A percentile compares a stretch with the other conserved stretches of the same genome.
Conservation (phyloP, 1,140 invertebrate species). For the Mizuhopecten yessoensis region DNA sequence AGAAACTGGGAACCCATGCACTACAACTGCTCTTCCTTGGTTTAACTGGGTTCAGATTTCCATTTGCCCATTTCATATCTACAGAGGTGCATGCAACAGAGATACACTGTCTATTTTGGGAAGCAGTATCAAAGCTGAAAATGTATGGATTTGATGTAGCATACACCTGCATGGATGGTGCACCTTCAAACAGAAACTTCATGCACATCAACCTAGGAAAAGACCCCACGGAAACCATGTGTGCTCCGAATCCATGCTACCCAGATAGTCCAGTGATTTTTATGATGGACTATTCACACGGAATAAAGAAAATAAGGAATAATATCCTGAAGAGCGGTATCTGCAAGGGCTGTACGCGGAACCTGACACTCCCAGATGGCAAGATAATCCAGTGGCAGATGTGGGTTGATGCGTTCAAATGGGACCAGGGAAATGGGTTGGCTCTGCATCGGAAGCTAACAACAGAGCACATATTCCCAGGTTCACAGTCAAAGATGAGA, state of each 20-base stretch:
- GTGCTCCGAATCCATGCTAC: neutral
- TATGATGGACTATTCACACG: slow-evolving; percentile 41
- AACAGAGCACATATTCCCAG: slow-evolving; percentile 42
- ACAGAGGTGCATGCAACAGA: too few species aligned
- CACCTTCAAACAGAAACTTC: too few species aligned
- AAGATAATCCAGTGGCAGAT: neutral
- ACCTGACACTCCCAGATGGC: neutral
- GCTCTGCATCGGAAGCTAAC: too few species aligned
- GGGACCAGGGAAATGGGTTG: too few species aligned
- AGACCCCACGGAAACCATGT: neutral
- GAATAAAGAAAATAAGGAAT: slow-evolving; percentile 25
- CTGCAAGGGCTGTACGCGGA: neutral
- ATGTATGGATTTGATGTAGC: neutral
- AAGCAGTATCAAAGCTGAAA: neutral
- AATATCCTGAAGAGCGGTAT: neutral
- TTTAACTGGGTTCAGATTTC: too few species aligned
- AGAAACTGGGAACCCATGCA: neutral
- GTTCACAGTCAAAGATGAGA: slow-evolving; percentile 44
- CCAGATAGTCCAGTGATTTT: neutral
- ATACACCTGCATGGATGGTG: too few species aligned
- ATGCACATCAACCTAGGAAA: neutral
- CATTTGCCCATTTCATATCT: too few species aligned
- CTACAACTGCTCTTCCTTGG: neutral
- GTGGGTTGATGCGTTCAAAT: too few species aligned
- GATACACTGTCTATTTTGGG: too few species aligned